Evolutionary conservation across 2,888 invertebrate genomes (phyloP).

Genomic region (Napeogenes sylphis): DNA sequence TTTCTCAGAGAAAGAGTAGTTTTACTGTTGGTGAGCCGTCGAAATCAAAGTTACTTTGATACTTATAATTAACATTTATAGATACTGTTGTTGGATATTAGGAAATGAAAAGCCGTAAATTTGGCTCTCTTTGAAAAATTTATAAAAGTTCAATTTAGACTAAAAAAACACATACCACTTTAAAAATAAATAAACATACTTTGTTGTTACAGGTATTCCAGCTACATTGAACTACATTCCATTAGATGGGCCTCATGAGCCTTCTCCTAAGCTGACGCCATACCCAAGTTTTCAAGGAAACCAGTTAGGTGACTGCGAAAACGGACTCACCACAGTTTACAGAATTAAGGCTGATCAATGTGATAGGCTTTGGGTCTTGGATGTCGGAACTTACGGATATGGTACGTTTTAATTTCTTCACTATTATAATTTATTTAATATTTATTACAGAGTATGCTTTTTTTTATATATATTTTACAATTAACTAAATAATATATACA

Average conservation of each 20-base stretch:
- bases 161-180: too few relatives aligned
- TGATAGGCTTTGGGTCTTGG: conserved; percentile 89
- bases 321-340: conserved; percentile 86
- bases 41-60: too few relatives aligned
- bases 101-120: too few relatives aligned
- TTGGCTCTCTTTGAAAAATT: too few relatives aligned
- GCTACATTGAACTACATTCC: conserved; percentile 89
- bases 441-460: background rate
- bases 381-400: conserved; percentile 89
- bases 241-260: conserved; percentile 79
- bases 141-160: too few relatives aligned
- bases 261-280: conserved; percentile 86
- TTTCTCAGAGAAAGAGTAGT: too few relatives aligned
- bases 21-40: too few relatives aligned
- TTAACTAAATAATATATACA: background rate
- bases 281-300: conserved; percentile 88
- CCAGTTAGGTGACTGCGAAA: conserved; percentile 85
- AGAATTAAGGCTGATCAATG: conserved; percentile 88
- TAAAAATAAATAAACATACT: too few relatives aligned
- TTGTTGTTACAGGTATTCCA: conserved; percentile 81
- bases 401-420: conserved; percentile 58
- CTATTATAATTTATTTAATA: conserved; percentile 1
- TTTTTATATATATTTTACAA: background rate
- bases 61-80: too few relatives aligned
- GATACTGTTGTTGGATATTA: too few relatives aligned